phyloP scores from a whole-genome alignment of 2,888 invertebrate species.

The Cyclophora punctaria region DNA sequence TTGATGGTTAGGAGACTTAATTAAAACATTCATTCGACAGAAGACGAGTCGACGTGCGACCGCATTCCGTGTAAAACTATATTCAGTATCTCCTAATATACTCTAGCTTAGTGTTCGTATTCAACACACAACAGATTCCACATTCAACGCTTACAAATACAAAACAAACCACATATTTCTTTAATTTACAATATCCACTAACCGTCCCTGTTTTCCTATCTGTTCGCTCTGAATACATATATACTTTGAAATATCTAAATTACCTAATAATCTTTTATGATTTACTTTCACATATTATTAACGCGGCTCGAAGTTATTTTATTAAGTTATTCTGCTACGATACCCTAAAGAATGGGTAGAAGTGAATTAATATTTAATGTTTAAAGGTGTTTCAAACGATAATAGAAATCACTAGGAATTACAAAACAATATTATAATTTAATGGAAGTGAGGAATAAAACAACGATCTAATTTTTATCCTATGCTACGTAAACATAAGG shows the following conservation, averaged over 20 bases:
- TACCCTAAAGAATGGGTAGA: conserved; percentile 67
- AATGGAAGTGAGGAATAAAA: conserved; percentile 40
- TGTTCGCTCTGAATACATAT: conserved; percentile 61
- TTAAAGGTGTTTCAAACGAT: conserved; percentile 38
- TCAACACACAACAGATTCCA: conserved; percentile 60
- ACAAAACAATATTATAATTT: conserved; percentile 23
- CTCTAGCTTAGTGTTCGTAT: conserved; percentile 52
- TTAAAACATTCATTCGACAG: no score
- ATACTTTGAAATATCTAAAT: conserved; percentile 65
- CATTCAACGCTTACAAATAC: conserved; percentile 70
- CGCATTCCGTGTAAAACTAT: conserved; percentile 36
- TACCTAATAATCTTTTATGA: conserved; percentile 70
- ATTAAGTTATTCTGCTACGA: conserved; percentile 61
- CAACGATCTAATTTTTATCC: conserved; percentile 38
- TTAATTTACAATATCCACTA: conserved; percentile 57
- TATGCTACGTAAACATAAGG: conserved; percentile 51
- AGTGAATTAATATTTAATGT: conserved; percentile 48
- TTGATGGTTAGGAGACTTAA: no score
- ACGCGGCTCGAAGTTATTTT: conserved; percentile 74
- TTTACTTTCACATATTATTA: conserved; percentile 74
- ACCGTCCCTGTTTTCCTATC: conserved; percentile 74
- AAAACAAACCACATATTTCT: conserved; percentile 65
- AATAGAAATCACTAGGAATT: conserved; percentile 21
- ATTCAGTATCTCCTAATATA: conserved; percentile 47
- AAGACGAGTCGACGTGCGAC: conserved; percentile 23